Evolutionary conservation across 2,113 vertebrate species (phyloP).

Genomic region (Kryptolebias marmoratus): DNA sequence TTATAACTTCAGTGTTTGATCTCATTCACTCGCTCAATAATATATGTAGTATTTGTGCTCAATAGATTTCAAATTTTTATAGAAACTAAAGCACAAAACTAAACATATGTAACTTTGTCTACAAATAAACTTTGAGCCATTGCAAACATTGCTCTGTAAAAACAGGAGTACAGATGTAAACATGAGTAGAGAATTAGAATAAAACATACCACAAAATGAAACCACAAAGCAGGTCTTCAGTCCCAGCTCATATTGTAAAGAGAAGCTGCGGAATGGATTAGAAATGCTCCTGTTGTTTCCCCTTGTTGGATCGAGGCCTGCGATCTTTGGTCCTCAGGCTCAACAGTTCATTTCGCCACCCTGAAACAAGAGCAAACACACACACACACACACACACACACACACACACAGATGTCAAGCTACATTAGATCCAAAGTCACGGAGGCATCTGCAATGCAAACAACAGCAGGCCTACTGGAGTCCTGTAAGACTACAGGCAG

Average conservation of each 20-base stretch:
- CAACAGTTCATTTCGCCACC: conserved; percentile 64
- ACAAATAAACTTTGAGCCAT: conserved; percentile 47
- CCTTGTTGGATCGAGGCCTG: conserved; percentile 34
- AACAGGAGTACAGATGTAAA: conserved; percentile 31
- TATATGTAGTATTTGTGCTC: conserved; percentile 30
- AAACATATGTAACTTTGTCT: conserved; percentile 38
- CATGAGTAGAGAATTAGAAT: conserved; percentile 3
- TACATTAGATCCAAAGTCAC: conserved; percentile 71
- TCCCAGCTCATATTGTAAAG: conserved; percentile 55
- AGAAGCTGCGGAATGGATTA: conserved; percentile 18
- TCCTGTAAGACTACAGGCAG: conserved; percentile 33
- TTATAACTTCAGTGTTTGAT: conserved; percentile 35
- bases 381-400: conserved; percentile 59
- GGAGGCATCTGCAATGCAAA: conserved; percentile 74
- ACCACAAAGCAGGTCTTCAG: conserved; percentile 26
- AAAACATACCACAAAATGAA: conserved; percentile 65
- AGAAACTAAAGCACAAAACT: conserved; percentile 32
- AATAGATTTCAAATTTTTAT: conserved; percentile 10
- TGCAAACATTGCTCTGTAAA: conserved; percentile 29
- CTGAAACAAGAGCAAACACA: conserved; percentile 74
- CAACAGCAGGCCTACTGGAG: conserved; percentile 50
- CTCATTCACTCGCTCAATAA: conserved; percentile 21
- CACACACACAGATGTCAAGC: conserved; percentile 66
- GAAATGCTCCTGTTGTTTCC: conserved; percentile 19
- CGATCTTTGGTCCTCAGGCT: conserved; percentile 71